Conservation (phyloP, 2,888 invertebrate species). For the Macropis europaea region DNA sequence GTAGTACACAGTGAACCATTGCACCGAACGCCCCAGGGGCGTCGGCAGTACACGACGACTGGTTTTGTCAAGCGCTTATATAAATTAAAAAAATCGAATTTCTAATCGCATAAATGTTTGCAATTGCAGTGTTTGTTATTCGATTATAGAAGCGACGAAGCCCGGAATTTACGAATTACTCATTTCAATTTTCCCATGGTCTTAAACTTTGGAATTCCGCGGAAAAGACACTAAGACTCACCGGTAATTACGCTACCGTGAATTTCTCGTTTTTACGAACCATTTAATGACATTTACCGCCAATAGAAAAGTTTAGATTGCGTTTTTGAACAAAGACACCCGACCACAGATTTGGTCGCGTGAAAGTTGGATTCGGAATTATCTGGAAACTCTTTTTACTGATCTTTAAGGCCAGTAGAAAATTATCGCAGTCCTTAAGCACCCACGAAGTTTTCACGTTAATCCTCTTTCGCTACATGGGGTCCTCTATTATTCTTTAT, state of each 20-base stretch:
- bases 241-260: slow-evolving; percentile 18
- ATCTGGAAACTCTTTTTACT: neutral
- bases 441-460: neutral
- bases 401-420: neutral
- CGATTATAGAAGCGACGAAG: slow-evolving; percentile 1
- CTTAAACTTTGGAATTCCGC: slow-evolving; percentile 20
- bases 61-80: too few relatives aligned
- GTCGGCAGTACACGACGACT: too few relatives aligned
- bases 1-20: too few relatives aligned
- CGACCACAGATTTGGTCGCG: neutral
- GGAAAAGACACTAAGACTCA: slow-evolving; percentile 5
- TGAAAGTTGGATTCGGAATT: neutral
- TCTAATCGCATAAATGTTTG: too few relatives aligned
- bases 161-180: slow-evolving; percentile 15
- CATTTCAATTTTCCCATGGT: slow-evolving; percentile 26
- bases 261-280: slow-evolving; percentile 30
- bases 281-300: slow-evolving; percentile 26
- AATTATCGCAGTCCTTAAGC: slow-evolving; percentile 8
- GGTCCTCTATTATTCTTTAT: neutral
- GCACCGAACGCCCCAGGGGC: too few relatives aligned
- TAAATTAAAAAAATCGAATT: too few relatives aligned
- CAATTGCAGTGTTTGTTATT: too few relatives aligned
- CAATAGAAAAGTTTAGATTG: slow-evolving; percentile 9
- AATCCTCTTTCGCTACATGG: neutral
- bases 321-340: neutral